A percentile compares a stretch with the other conserved stretches of the same genome.
Conservation (phyloP, 2,113 vertebrate species). For the Isichthys henryi region DNA sequence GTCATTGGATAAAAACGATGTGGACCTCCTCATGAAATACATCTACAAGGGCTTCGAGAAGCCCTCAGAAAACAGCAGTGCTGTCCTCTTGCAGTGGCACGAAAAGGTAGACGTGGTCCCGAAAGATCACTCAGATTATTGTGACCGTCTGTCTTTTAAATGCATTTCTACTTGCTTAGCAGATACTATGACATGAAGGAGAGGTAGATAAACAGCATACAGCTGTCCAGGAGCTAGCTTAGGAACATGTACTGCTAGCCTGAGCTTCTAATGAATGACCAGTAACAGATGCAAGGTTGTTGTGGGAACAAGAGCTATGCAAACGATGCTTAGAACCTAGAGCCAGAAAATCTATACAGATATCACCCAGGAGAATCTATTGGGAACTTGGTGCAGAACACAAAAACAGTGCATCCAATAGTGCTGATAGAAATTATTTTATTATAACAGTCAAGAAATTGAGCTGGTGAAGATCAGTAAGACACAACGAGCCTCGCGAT, state of each 20-base stretch:
- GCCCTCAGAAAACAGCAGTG: conserved; percentile 95
- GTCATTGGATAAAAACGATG: conserved; percentile 82
- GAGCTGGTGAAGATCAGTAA: background rate
- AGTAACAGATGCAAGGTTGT: background rate
- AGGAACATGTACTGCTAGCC: background rate
- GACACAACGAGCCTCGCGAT: background rate
- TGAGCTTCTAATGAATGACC: background rate
- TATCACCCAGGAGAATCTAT: background rate
- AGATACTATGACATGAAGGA: background rate
- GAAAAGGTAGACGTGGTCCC: conserved; percentile 73
- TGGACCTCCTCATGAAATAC: conserved; percentile 97
- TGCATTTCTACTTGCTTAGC: background rate
- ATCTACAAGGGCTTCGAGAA: conserved; percentile 98
- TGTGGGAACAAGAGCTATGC: background rate
- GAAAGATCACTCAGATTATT: background rate
- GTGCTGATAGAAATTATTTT: background rate
- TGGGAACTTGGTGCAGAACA: background rate
- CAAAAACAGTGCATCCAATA: background rate
- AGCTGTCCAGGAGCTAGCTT: background rate
- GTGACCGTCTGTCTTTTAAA: background rate
- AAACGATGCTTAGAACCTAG: background rate
- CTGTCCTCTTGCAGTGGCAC: conserved; percentile 90
- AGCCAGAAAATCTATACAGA: background rate
- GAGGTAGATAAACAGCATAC: background rate
- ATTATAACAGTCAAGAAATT: background rate